phyloP scores from a whole-genome alignment of 2,113 vertebrate genomes.

The Myiozetetes cayanensis region DNA sequence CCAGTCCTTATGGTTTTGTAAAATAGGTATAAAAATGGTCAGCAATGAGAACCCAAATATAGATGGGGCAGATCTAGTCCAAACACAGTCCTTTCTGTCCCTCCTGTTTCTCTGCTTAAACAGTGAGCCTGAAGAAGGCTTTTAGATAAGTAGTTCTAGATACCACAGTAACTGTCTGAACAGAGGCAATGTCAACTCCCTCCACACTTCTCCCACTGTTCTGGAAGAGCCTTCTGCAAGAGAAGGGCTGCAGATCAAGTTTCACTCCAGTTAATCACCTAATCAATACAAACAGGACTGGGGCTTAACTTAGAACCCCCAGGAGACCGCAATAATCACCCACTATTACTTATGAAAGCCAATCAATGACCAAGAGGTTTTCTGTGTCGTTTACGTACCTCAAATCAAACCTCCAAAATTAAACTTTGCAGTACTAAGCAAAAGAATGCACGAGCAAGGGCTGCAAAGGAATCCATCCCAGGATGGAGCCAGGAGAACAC shows the following conservation, averaged over 20 bases:
- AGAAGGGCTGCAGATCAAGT: background rate
- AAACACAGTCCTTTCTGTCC: background rate
- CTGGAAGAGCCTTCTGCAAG: background rate
- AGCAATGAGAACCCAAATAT: background rate
- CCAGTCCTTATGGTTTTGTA: background rate
- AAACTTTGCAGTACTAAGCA: background rate
- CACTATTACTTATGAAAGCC: conserved; percentile 17
- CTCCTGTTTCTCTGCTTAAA: background rate
- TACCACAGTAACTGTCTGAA: background rate
- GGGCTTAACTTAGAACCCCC: background rate
- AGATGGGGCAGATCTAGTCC: background rate
- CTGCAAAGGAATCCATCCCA: background rate
- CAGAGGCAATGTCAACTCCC: background rate
- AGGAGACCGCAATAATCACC: background rate
- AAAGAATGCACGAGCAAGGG: background rate
- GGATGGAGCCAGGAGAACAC: background rate
- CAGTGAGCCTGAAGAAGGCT: background rate
- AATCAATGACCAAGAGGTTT: conserved; percentile 12
- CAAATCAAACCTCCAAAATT: conserved; percentile 12
- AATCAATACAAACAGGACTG: conserved; percentile 7
- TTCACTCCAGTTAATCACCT: background rate
- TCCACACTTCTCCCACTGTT: background rate
- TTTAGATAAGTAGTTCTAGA: background rate
- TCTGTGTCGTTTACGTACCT: background rate
- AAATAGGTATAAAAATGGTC: background rate